Conservation (phyloP, 2,888 invertebrate species). For the Rotaria magnacalcarata region DNA sequence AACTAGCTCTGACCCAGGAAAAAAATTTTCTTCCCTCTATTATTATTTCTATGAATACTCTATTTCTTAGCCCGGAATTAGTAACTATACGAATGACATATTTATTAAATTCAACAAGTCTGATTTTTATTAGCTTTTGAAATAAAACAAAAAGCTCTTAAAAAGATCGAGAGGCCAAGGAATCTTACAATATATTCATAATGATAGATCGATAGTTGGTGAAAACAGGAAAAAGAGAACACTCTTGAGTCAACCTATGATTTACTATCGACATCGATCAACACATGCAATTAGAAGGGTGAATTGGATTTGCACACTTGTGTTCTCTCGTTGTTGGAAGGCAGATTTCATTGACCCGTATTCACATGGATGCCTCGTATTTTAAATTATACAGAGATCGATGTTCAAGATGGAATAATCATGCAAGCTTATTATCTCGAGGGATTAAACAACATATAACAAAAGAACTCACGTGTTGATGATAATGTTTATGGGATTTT, state of each 20-base stretch:
- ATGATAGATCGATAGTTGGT: neutral
- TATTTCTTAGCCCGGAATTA: neutral
- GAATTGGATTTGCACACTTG: neutral
- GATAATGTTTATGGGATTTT: constrained; percentile 12
- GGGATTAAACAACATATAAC: neutral
- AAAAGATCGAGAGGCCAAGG: neutral
- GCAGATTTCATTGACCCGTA: neutral
- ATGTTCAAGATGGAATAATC: neutral
- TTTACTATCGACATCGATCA: neutral
- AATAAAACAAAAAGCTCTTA: neutral
- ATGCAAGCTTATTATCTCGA: neutral
- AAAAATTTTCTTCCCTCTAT: neutral
- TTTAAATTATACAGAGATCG: constrained; percentile 8
- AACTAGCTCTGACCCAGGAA: neutral
- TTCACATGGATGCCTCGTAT: neutral
- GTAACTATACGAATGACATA: neutral
- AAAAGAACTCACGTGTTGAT: neutral
- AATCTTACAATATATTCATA: neutral
- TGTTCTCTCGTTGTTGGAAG: neutral
- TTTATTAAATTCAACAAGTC: neutral
- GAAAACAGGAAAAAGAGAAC: neutral
- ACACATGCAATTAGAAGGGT: constrained; percentile 1
- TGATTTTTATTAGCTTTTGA: neutral
- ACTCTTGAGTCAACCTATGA: neutral
- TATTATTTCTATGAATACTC: no score